Base-by-base conservation (phyloP, 2,113 vertebrate species). In the Verasper variegatus region DNA sequence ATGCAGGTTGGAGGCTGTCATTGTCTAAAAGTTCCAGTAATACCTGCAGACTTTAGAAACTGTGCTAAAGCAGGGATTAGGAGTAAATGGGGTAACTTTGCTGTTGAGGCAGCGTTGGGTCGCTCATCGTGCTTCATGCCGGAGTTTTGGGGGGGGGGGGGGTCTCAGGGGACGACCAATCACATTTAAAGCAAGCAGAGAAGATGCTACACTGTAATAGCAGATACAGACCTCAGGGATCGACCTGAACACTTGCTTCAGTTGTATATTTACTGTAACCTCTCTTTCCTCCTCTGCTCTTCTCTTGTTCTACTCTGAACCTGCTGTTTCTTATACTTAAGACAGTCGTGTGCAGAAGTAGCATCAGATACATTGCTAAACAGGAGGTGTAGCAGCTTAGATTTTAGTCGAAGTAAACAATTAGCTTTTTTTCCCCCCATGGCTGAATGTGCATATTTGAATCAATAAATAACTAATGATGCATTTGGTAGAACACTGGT, bases 151-250 rank as follows among this genome's bases (percentile, higher is more conserved):
- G 27, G 27, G 27, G 27, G 27, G 60, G 54, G 54, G 42, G 27
- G 21, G 65, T 91, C 85, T 91, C 85, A 9, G 24, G 67, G 78
- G 85, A 80, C 2, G 0, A 71, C 70, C 83, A 31, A 60, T 87
- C 76, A 67, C 64, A 54, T 81, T 86, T 64, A 60, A 40, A 56
- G 71, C 51, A 27, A 82, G 55, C 42, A 65, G 66, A 76, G 59
- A 14, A 8, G 65, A 63, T 83, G 71, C 73, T 66, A 21, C 59
- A 37, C 58, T 74, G 51, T 78, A 90, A 84, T 67, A 71, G 76
- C 58, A 67, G 68, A 80, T 83, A 70, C 40, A 21, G 3, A 58
- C 77, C 76, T 64, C 31, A 14, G 65, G 72, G 81, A 82, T 6
- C 17, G 40, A 58, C 64, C 68, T 64, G 68, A 81, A 77, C 71